Percentiles rank a stretch among this genome's conserved stretches.
phyloP scores from a whole-genome alignment of 2,888 invertebrate genomes.

The Ennomos erosarius region DNA sequence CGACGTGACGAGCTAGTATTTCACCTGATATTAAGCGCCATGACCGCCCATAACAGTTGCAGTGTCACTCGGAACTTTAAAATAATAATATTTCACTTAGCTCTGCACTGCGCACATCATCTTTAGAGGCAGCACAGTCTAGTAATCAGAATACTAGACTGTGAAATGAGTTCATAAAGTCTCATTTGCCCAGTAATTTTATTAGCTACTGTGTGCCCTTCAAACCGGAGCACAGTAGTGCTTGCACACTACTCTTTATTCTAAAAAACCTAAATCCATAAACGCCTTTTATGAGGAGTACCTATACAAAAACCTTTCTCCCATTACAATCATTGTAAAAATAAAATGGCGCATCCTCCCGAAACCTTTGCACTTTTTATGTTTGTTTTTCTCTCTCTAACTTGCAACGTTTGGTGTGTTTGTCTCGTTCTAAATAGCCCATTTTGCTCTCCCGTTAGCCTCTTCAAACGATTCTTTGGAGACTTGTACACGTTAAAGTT shows the following conservation, averaged over 20 bases:
- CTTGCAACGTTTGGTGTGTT: background rate
- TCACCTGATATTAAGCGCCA: too few species aligned
- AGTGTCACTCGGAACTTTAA: too few species aligned
- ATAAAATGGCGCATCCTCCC: constrained; percentile 19
- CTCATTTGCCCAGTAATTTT: too few species aligned
- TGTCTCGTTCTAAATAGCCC: constrained; percentile 34
- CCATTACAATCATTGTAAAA: constrained; percentile 24
- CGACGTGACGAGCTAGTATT: too few species aligned
- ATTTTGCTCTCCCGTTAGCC: constrained; percentile 37
- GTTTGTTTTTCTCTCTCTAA: constrained; percentile 7
- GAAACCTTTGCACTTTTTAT: constrained; percentile 20
- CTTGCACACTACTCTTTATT: background rate
- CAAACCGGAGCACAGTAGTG: too few species aligned
- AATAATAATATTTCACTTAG: too few species aligned
- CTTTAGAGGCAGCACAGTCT: too few species aligned
- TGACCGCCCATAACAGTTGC: too few species aligned
- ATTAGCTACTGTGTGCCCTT: too few species aligned
- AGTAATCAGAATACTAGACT: too few species aligned
- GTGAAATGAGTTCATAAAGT: too few species aligned
- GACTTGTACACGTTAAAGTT: constrained; percentile 17
- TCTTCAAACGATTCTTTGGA: constrained; percentile 13
- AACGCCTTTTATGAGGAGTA: constrained; percentile 10
- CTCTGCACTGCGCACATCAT: too few species aligned
- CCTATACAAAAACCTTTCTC: constrained; percentile 8
- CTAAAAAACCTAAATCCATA: constrained; percentile 8